These are phyloP conservation scores for Calameuta pallipes DNA, from an alignment of 2,888 invertebrate species.

Conservation along the genomic window DNA sequence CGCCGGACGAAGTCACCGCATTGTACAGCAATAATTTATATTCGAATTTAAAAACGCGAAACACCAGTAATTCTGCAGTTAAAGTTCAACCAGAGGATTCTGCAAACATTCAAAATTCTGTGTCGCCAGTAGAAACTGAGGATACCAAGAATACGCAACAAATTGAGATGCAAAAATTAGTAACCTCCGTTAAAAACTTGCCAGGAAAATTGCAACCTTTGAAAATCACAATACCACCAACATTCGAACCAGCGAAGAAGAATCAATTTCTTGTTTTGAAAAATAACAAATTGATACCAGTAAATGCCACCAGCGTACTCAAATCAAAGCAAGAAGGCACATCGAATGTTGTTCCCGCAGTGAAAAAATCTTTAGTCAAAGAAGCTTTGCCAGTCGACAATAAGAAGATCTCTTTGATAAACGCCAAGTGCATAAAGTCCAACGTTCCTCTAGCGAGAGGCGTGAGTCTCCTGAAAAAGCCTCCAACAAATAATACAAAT, in stretches of 20 bases:
- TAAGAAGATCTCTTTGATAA: neutral
- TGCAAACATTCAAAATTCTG: neutral
- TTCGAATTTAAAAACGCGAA: too few species aligned
- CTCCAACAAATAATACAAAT: constrained; percentile 7
- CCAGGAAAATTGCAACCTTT: constrained; percentile 45
- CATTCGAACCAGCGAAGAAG: constrained; percentile 38
- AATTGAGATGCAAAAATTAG: constrained; percentile 22
- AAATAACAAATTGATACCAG: constrained; percentile 46
- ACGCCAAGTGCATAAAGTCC: too few species aligned
- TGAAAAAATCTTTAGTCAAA: too few species aligned
- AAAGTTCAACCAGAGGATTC: neutral
- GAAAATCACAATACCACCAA: constrained; percentile 49
- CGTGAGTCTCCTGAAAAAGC: constrained; percentile 46
- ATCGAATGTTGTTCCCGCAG: neutral
- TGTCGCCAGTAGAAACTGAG: too few species aligned
- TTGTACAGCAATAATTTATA: too few species aligned
- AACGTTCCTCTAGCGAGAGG: constrained; percentile 23
- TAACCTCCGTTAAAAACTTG: constrained; percentile 22
- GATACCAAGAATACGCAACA: constrained; percentile 20
- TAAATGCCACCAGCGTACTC: constrained; percentile 28
- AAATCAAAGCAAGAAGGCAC: constrained; percentile 5
- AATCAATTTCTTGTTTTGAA: constrained; percentile 49
- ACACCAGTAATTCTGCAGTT: neutral
- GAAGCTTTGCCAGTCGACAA: neutral
- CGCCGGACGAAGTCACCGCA: too few species aligned